These are phyloP conservation scores for Pantelozetes paolii DNA, from an alignment of 2,888 invertebrate species.

Conservation along the genomic window DNA sequence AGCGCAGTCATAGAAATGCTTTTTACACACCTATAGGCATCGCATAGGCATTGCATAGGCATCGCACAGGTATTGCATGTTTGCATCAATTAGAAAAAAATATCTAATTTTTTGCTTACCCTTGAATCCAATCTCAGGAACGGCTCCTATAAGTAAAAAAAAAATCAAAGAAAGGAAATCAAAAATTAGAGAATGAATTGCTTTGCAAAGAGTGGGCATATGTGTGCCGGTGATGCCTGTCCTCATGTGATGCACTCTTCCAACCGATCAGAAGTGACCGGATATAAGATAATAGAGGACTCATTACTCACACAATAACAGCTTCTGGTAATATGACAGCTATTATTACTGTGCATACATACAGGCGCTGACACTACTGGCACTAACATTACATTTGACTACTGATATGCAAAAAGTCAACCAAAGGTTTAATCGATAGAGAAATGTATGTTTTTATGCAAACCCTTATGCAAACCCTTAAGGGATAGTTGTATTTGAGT, in stretches of 20 bases:
- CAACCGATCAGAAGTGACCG: slow-evolving; percentile 2
- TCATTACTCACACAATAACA: slow-evolving; percentile 21
- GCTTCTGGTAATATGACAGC: slow-evolving; percentile 7
- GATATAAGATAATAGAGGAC: slow-evolving; percentile 7
- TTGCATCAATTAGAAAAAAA: slow-evolving; percentile 41
- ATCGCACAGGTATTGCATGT: not conserved
- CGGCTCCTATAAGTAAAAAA: slow-evolving; percentile 43
- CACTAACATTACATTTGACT: no score
- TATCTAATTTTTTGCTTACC: slow-evolving; percentile 49
- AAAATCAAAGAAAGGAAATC: slow-evolving; percentile 43
- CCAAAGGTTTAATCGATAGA: not conserved
- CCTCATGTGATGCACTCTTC: not conserved
- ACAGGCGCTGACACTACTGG: no score
- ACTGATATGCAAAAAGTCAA: not conserved
- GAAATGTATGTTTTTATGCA: no score
- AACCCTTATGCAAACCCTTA: not conserved
- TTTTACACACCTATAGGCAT: not conserved
- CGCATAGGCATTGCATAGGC: not conserved
- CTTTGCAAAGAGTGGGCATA: not conserved
- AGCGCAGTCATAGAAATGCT: not conserved
- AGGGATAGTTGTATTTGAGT: not conserved
- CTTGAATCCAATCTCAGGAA: slow-evolving; percentile 53
- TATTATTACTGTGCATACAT: no score
- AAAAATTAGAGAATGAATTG: not conserved
- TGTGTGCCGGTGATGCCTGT: slow-evolving; percentile 7